Evolutionary conservation across 2,797 vertebrate species (phyloP), one percentile per base, ranked within the genome.

Genomic region (Ataeniobius toweri): DNA sequence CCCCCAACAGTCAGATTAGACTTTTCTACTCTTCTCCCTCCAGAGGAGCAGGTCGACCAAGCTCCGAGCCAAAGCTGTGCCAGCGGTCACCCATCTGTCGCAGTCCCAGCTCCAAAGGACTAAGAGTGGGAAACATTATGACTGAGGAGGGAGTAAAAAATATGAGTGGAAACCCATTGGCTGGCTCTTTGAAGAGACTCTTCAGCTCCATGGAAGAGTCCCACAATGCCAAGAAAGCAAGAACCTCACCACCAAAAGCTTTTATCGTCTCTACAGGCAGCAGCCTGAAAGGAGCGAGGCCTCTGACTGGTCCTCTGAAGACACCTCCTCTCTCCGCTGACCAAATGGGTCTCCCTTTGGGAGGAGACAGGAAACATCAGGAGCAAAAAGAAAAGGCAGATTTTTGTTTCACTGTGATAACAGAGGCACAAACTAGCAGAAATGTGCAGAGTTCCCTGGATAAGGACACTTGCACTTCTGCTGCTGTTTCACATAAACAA

Each of bases 1-100:
- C 94, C 0, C 94, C 93, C 2, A 88, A 36, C 28, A 94, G 93
- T 90, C 92, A 95, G 82, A 89, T 93, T 12, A 86, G 80, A 20
- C 76, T 10, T 5, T 0, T 67, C 0, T 75, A 44, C 8, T 79
- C 81, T 18, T 73, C 85, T 0, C 46, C 80, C 14, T 77, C 74
- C 18, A 77, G 53, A 82, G 83, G 86, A 84, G 2, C 80, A 81
- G n/a, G 28, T 83, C 20, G 28, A 14, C 71, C 48, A 65, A 75
- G 82, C 74, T 79, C 82, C 28, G 31, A 41, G 67, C 12, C 22
- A 9, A 85, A 75, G 6, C 46, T 75, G 0, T 70, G n/a, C 36
- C 77, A 87, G 0, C 46, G 83, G 44, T 95, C 95, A 44, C 93
- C 94, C 3, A 70, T 94, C 70, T 92, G 93, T 44, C 86, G 83